Conservation (phyloP, 2,113 vertebrate genomes). For the Gymnobelideus leadbeateri region DNA sequence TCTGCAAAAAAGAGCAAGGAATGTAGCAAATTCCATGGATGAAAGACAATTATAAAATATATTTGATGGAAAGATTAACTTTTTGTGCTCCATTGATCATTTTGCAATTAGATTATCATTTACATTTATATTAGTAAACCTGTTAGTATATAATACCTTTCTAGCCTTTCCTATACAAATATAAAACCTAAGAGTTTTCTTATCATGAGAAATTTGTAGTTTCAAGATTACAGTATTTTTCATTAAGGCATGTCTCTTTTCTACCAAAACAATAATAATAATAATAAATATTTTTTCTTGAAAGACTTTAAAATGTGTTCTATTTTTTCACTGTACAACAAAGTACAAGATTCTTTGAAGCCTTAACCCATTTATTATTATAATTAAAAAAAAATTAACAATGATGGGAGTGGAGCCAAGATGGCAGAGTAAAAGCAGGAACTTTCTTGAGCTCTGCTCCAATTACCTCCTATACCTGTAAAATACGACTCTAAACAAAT, state of each 20-base stretch:
- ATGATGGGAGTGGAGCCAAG: too few species aligned
- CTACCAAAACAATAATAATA: not conserved
- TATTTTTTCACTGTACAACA: constrained; percentile 43
- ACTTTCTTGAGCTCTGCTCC: too few species aligned
- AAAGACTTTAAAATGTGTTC: constrained; percentile 24
- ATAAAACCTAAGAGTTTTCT: constrained; percentile 72
- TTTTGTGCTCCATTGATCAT: constrained; percentile 72
- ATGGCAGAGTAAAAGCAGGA: too few species aligned
- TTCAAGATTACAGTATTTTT: constrained; percentile 50
- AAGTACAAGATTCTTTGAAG: constrained; percentile 57
- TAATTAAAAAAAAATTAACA: too few species aligned
- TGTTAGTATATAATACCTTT: constrained; percentile 75
- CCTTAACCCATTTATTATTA: not conserved
- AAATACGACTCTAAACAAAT: too few species aligned
- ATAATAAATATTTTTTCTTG: constrained; percentile 53
- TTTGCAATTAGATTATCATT: constrained; percentile 70
- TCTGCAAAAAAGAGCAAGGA: too few species aligned
- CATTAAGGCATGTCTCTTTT: constrained; percentile 52
- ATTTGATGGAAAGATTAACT: constrained; percentile 53
- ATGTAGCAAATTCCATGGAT: constrained; percentile 14
- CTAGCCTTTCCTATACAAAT: constrained; percentile 63
- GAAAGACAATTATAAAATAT: constrained; percentile 33
- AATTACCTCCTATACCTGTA: too few species aligned
- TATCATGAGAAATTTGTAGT: constrained; percentile 63
- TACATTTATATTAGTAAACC: constrained; percentile 79